Conservation (phyloP, 2,797 vertebrate genomes). For the Crenuchus spilurus region DNA sequence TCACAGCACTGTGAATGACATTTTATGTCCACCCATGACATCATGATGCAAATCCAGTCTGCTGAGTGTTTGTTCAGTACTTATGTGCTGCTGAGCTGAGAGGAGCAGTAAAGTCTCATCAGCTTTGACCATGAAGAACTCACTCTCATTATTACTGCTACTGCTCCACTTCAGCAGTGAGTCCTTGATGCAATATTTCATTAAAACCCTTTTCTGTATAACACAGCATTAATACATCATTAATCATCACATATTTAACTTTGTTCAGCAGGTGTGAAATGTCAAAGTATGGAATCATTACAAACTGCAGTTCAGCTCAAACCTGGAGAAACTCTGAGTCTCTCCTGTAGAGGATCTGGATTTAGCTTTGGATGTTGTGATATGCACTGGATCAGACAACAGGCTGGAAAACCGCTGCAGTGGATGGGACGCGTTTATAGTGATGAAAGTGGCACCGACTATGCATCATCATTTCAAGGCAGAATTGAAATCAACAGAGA, state of each 20-base stretch:
- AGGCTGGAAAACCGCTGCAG: conserved; percentile 20
- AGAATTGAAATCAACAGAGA: conserved; percentile 34
- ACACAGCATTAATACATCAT: no score
- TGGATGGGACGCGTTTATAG: conserved; percentile 2
- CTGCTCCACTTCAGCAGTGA: no score
- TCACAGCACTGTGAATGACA: no score
- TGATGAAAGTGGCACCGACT: no score
- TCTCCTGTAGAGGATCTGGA: conserved; percentile 42
- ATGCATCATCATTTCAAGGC: conserved; percentile 5
- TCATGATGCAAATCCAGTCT: conserved; percentile 8
- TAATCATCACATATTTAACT: not conserved
- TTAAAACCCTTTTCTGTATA: no score
- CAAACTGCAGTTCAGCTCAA: not conserved
- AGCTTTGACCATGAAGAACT: conserved; percentile 12
- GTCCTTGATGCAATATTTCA: no score
- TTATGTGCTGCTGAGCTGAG: no score
- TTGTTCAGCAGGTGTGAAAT: not conserved
- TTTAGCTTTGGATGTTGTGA: not conserved
- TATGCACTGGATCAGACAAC: conserved; percentile 29
- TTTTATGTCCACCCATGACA: no score
- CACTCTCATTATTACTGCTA: not conserved
- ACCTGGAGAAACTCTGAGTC: conserved; percentile 39
- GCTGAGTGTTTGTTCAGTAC: not conserved
- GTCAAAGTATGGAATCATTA: conserved; percentile 14
- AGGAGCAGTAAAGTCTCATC: not conserved